phyloP scores from a whole-genome alignment of 2,113 vertebrate genomes.

The Gobio gobio region DNA sequence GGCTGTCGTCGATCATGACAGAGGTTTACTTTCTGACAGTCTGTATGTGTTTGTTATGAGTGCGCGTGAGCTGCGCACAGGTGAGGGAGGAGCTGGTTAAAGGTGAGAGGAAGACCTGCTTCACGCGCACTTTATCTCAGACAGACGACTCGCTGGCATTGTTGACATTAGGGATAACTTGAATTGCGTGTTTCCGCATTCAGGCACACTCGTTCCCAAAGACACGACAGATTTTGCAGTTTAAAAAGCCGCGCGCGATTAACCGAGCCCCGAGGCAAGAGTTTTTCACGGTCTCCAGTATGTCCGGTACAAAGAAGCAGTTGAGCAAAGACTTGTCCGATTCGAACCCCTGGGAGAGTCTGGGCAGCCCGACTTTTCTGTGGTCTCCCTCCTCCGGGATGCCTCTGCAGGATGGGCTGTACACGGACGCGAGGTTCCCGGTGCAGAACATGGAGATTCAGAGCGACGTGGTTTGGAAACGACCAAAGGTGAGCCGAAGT shows the following conservation, averaged over 20 bases:
- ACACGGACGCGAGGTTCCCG: not conserved
- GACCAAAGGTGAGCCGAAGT: conserved; percentile 19
- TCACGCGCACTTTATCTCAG: not conserved
- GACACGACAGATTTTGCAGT: not conserved
- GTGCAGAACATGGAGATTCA: not conserved
- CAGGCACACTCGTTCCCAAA: not conserved
- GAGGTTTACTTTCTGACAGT: not conserved
- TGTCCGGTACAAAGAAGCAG: not conserved
- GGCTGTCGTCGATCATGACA: not conserved
- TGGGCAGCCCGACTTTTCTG: not conserved
- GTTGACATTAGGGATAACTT: not conserved
- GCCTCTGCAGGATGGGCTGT: not conserved
- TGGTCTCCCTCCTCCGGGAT: not conserved
- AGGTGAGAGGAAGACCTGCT: not conserved
- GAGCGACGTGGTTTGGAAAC: not conserved
- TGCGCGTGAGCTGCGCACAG: no score
- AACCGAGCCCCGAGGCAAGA: not conserved
- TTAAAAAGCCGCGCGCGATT: not conserved
- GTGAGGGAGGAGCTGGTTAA: not conserved
- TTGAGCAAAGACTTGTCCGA: not conserved
- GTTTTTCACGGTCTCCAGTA: not conserved
- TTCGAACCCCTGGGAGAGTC: not conserved
- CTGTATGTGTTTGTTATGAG: not conserved
- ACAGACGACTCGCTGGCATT: not conserved
- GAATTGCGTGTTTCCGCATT: not conserved